Conservation (phyloP, 2,797 vertebrate genomes). For the Psittacula echo region DNA sequence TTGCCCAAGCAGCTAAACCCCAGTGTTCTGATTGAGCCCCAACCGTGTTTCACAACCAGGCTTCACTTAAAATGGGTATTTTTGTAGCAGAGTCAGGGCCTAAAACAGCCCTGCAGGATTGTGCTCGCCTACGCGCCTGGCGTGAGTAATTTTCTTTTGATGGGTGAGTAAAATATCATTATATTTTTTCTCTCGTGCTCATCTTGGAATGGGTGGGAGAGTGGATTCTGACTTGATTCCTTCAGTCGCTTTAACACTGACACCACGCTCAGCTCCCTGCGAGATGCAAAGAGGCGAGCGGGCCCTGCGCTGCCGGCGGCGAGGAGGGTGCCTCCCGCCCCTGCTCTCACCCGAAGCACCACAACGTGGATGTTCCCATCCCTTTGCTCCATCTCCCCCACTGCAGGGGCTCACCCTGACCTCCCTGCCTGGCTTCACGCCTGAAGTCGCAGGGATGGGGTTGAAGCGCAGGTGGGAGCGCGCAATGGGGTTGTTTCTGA, state of each 20-base stretch:
- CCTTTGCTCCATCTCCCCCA: background rate
- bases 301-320: background rate
- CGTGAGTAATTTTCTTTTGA: conserved; percentile 77
- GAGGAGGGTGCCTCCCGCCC: background rate
- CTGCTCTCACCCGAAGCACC: background rate
- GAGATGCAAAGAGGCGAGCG: background rate
- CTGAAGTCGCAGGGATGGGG: rapidly evolving
- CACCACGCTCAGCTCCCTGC: background rate
- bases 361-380: background rate
- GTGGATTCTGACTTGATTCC: conserved; percentile 45
- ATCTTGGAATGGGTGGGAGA: conserved; percentile 65
- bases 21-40: conserved; percentile 27
- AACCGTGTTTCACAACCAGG: conserved; percentile 55
- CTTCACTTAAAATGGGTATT: conserved; percentile 66
- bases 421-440: rapidly evolving
- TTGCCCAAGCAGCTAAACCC: conserved; percentile 4
- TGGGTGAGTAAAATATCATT: conserved; percentile 73
- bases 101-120: conserved; percentile 72
- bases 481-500: rapidly evolving
- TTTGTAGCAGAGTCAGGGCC: conserved; percentile 69
- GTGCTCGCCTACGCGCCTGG: conserved; percentile 68
- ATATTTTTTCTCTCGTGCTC: conserved; percentile 34
- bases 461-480: rapidly evolving
- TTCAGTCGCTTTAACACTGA: background rate
- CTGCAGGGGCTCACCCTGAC: background rate